These are phyloP conservation scores for Notarius quadriscutis DNA, from an alignment of 2,113 vertebrate genomes.

Conservation along the genomic window DNA sequence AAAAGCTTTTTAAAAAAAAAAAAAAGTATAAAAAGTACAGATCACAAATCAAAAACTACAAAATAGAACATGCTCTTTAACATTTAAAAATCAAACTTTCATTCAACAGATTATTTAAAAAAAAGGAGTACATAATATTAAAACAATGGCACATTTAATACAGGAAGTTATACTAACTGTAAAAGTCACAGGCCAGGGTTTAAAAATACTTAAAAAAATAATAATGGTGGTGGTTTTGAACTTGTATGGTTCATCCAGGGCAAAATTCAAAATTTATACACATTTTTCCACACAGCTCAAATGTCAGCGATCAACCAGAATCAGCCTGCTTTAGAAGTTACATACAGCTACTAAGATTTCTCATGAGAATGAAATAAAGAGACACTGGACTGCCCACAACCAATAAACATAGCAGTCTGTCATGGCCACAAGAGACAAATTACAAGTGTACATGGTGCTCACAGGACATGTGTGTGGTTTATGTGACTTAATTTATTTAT, in stretches of 20 bases:
- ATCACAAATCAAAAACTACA: constrained; percentile 45
- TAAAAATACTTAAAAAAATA: not conserved
- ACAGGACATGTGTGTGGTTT: not conserved
- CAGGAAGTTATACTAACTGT: not conserved
- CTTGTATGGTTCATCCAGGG: not conserved
- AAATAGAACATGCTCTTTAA: constrained; percentile 54
- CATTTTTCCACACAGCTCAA: not conserved
- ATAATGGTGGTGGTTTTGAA: not conserved
- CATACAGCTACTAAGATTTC: not conserved
- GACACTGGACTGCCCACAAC: not conserved
- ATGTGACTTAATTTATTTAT: not conserved
- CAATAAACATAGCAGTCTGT: not conserved
- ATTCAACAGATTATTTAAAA: constrained; percentile 18
- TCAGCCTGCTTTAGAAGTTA: not conserved
- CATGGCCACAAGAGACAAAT: not conserved
- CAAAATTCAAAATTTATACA: not conserved
- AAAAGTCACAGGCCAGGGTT: constrained; percentile 8
- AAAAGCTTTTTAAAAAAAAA: constrained; percentile 4
- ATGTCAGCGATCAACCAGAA: not conserved
- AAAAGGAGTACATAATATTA: not conserved
- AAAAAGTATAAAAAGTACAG: constrained; percentile 63
- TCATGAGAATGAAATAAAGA: not conserved
- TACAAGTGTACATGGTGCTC: not conserved
- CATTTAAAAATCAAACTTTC: constrained; percentile 45
- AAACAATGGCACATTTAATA: not conserved